These are phyloP conservation scores for Semaprochilodus insignis DNA, from an alignment of 2,797 vertebrate genomes.

Conservation along the genomic window DNA sequence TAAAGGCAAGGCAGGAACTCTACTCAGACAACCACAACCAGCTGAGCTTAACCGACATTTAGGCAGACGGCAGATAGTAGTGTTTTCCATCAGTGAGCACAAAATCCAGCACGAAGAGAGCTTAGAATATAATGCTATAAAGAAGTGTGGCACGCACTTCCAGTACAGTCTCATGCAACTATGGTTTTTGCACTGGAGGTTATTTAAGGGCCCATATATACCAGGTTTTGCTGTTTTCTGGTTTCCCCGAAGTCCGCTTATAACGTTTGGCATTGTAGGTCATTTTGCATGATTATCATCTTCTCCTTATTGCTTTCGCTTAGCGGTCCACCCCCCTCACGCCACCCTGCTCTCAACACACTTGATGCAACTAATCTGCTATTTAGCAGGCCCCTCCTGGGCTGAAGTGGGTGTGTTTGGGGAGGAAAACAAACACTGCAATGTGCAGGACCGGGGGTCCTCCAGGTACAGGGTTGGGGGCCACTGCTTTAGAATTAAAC, in stretches of 20 bases:
- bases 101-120: background rate
- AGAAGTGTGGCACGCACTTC: background rate
- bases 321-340: too few relatives aligned
- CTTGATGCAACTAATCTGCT: too few relatives aligned
- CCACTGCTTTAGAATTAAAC: too few relatives aligned
- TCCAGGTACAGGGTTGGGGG: too few relatives aligned
- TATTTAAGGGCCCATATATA: background rate
- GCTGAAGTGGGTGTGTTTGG: too few relatives aligned
- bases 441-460: too few relatives aligned
- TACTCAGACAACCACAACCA: background rate
- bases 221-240: background rate
- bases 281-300: background rate
- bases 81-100: background rate
- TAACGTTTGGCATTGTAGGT: background rate
- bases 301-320: too few relatives aligned
- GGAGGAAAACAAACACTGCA: too few relatives aligned
- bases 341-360: too few relatives aligned
- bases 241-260: too few relatives aligned
- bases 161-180: background rate
- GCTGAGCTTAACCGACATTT: background rate
- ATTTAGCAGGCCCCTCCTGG: too few relatives aligned
- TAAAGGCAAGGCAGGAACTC: background rate
- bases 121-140: background rate
- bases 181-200: background rate
- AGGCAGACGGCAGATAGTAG: background rate